Base-by-base conservation (phyloP, 2,888 invertebrate genomes). In the Ceratothoa steindachneri region DNA sequence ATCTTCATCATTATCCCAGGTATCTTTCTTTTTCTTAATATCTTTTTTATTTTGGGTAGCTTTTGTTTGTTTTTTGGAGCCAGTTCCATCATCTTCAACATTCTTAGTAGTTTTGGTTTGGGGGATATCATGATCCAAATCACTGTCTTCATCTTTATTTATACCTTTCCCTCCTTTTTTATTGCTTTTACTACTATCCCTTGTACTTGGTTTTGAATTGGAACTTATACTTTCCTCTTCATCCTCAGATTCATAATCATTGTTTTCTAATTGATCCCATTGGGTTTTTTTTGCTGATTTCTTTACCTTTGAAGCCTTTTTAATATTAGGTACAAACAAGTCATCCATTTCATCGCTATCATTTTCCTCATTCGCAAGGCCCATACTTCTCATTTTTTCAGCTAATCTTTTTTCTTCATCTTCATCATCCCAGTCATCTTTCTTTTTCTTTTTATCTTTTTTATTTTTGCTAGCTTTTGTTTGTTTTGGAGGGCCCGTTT, bases 1-100 rank as follows among this genome's bases (percentile, higher is more conserved):
- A 78, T 87, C 87, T 0, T 86, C 87, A 73, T 87, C 87, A 71
- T 81, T 78, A 24, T 52, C 30, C 41, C 29, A 81, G 64, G 80
- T 80, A 65, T 78, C 81, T 71, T 80, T 81, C 73, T 80, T 80
- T 5, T 73, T 72, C 65, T 79, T 79, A 5, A 80, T 80, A 73
- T 81, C 80, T 60, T 75, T 71, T 27, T 81, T 80, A 30, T 81
- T 81, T 69, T 81, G 80, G 9, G 71, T 60, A 24, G 55, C 72
- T 65, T 80, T 72, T 67, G 41, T n/a, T n/a, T n/a, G n/a, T n/a
- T n/a, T n/a, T n/a, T n/a, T n/a, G n/a, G n/a, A n/a, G n/a, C n/a
- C n/a, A n/a, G n/a, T n/a, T n/a, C n/a, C n/a, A n/a, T n/a, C n/a
- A n/a, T n/a, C n/a, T n/a, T n/a, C n/a, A n/a, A n/a, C 65, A 27